Evolutionary conservation across 2,113 vertebrate genomes (phyloP), one percentile per base, ranked within the genome.

Genomic region (Lonchura striata): DNA sequence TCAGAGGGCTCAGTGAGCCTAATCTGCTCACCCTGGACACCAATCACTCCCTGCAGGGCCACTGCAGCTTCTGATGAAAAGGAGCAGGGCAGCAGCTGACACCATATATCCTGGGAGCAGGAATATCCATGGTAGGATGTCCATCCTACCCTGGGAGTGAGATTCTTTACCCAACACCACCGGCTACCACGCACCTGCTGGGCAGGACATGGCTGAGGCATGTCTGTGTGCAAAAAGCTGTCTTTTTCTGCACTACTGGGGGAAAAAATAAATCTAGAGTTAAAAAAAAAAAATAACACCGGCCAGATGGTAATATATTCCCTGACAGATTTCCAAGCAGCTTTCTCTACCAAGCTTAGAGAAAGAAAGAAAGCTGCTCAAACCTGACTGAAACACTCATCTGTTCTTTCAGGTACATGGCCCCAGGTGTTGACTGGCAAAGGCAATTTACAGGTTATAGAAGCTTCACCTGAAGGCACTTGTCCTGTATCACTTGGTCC

Each of bases 281-380:
- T 13, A 82, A 90, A 74, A 92, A 74, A 92, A 56, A 56, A 14
- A 59, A 84, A 49, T 21, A 88, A 33, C 52, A 76, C 49, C 37
- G 79, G 61, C 81, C 95, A 95, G 90, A 95, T 94, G 94, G 96
- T 41, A 82, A 91, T 49, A 71, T 14, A 95, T 44, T 85, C 87
- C 74, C 30, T 82, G 87, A 82, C 94, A 93, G 84, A 90, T 79
- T 94, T 93, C 44, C 90, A 87, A 87, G 69, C 54, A 86, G 92
- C 77, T 54, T 95, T 68, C 77, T 72, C 52, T 54, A 80, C 31
- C 35, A 35, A 68, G 56, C 69, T 68, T 39, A 83, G 68, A 75
- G 74, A 68, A 61, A 74, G 31, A 69, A 7, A 77, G 18, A 56
- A 86, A 92, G 35, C 84, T 91, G 50, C 77, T 84, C 54, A 84